Base-by-base conservation (phyloP, 2,888 invertebrate genomes). In the Exephanes ischioxanthus region DNA sequence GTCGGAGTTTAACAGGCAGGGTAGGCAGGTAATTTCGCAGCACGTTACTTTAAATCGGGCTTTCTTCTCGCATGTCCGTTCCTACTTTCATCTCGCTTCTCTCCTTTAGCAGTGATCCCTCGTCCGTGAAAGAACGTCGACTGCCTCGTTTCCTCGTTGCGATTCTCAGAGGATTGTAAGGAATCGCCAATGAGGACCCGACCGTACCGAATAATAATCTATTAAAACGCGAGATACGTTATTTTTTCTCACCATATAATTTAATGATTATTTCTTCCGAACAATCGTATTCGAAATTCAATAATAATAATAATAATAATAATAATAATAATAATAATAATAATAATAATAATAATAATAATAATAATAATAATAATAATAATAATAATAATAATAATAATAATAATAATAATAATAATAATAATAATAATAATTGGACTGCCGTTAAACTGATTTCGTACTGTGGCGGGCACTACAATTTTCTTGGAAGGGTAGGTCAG, bases 11-110 rank as follows among this genome's bases (percentile, higher is more conserved):
- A 58, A 80, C 80, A 68, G 80, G 58, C 58, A 80, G 58, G 26
- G 58, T 22, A 22, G 58, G 63, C 63, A 63, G 77, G 80, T 68
- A 80, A 80, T 80, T 80, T 80, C 58, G 75, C 75, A 61, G 73
- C 55, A 14, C 55, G 33, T 66, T 68, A 58, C n/a, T 55, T 80
- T 30, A 48, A 77, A 77, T 77, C 67, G 22, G 22, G 41, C 68
- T 66, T 73, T 67, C 55, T 66, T 41, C 63, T 48, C 51, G 26
- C 41, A 30, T 72, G 11, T 45, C 11, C 58, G 73, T 68, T 58
- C 45, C 58, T 4, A 67, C 78, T 72, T 68, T 73, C 67, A 67
- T 67, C 66, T 78, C 33, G 73, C 41, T 30, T 68, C 22, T 63
- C 61, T 80, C 70, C 68, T 61, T 61, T 68, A 48, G 41, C 41